A percentile compares a stretch with the other conserved stretches of the same genome.
Conservation (phyloP, 1,140 invertebrate species). For the Pseudobourletiella spinata region DNA sequence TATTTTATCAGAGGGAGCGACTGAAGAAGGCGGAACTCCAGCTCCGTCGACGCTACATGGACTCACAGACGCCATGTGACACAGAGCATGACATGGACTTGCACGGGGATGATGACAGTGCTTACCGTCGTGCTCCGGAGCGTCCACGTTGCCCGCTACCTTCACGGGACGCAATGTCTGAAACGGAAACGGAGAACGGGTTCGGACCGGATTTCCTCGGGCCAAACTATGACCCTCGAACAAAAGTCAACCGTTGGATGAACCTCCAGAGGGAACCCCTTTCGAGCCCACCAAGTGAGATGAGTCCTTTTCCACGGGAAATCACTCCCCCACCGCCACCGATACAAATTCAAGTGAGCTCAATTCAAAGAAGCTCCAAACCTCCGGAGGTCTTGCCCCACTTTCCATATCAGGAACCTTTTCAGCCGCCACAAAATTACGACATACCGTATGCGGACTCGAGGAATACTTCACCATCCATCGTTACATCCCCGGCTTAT, state of each 20-base stretch:
- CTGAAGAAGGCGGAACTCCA: conserved; percentile 30
- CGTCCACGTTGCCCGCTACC: neutral
- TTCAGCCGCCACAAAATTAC: conserved; percentile 16
- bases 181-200: conserved; percentile 35
- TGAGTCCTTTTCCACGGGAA: conserved; percentile 2
- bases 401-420: conserved; percentile 25
- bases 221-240: conserved; percentile 33
- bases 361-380: conserved; percentile 16
- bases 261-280: conserved; percentile 18
- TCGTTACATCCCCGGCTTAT: conserved; percentile 15
- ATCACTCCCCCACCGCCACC: neutral
- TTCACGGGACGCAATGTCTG: conserved; percentile 25
- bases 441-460: conserved; percentile 35
- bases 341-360: conserved; percentile 20
- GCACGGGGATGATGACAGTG: conserved; percentile 1
- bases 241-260: conserved; percentile 36
- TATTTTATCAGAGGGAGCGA: conserved; percentile 32
- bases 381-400: conserved; percentile 17
- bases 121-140: neutral
- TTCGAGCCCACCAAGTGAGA: neutral
- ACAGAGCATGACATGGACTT: neutral
- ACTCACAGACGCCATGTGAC: neutral
- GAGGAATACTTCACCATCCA: conserved; percentile 28
- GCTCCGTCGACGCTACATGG: conserved; percentile 22
- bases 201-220: conserved; percentile 34